Percentiles rank a stretch among this genome's conserved stretches.
phyloP scores from a whole-genome alignment of 2,113 vertebrate genomes.

The Xenopus laevis region DNA sequence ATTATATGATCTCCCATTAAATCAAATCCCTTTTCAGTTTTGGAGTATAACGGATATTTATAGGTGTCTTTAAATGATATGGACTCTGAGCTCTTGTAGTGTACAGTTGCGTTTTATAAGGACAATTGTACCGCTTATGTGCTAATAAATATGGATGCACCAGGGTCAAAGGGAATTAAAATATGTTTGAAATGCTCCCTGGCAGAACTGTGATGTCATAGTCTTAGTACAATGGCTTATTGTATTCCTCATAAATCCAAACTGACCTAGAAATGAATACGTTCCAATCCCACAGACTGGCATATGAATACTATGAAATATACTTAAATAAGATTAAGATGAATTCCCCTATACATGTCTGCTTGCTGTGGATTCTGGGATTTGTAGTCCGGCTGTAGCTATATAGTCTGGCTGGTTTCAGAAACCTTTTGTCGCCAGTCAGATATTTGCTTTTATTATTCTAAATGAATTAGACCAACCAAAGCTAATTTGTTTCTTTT shows the following conservation, averaged over 20 bases:
- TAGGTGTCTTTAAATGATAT: slow-evolving; percentile 21
- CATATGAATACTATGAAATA: not conserved
- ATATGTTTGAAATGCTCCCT: not conserved
- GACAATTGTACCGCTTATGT: slow-evolving; percentile 13
- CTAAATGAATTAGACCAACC: no score
- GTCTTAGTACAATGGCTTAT: slow-evolving; percentile 2
- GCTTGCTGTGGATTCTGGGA: no score
- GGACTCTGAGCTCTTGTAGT: slow-evolving; percentile 9
- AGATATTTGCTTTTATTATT: no score
- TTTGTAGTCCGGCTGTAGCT: no score
- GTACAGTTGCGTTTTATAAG: slow-evolving; percentile 12
- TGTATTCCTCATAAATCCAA: slow-evolving; percentile 1
- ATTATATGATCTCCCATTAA: slow-evolving; percentile 58
- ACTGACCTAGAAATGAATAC: not conserved
- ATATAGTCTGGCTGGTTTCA: no score
- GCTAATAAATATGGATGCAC: slow-evolving; percentile 10
- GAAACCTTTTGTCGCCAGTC: no score
- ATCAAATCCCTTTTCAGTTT: slow-evolving; percentile 36
- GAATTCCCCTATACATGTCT: no score
- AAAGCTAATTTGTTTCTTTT: no score
- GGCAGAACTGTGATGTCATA: not conserved
- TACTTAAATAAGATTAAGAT: no score
- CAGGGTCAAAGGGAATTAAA: not conserved
- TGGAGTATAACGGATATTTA: slow-evolving; percentile 36
- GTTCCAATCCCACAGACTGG: not conserved